A percentile compares a stretch with the other conserved stretches of the same genome.
These are phyloP conservation scores for Agrilus cyanescens DNA, from an alignment of 2,888 invertebrate species.

Conservation along the genomic window DNA sequence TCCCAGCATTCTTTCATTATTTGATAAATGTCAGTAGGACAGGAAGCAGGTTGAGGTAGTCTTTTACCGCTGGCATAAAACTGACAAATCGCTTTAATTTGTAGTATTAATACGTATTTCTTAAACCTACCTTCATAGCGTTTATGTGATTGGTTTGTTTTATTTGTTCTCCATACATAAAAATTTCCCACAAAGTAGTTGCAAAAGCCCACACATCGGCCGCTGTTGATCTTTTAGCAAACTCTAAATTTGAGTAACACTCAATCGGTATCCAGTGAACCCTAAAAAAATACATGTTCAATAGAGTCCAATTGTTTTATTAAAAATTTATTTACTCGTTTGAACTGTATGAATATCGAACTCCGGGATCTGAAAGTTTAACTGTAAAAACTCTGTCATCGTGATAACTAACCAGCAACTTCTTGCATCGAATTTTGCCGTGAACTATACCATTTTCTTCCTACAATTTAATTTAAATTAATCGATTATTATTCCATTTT, in stretches of 20 bases:
- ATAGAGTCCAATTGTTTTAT: not conserved
- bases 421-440: constrained; percentile 72
- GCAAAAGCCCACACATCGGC: constrained; percentile 89
- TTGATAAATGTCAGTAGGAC: constrained; percentile 62
- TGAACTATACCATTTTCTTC: constrained; percentile 73
- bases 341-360: constrained; percentile 46
- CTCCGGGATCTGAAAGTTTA: constrained; percentile 75
- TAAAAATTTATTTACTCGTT: constrained; percentile 48
- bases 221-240: constrained; percentile 52
- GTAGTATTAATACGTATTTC: not conserved
- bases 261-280: constrained; percentile 87
- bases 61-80: constrained; percentile 57
- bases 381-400: constrained; percentile 58
- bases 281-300: constrained; percentile 36
- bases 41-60: constrained; percentile 52
- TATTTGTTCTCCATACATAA: constrained; percentile 54
- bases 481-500: constrained; percentile 1
- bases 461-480: constrained; percentile 28
- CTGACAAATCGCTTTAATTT: constrained; percentile 28
- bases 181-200: constrained; percentile 88
- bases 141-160: constrained; percentile 24
- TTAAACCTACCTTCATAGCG: constrained; percentile 26
- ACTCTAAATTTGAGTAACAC: constrained; percentile 56
- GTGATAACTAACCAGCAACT: constrained; percentile 66
- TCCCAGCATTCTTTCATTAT: constrained; percentile 77